Evolutionary conservation across 1,140 invertebrate species (phyloP).

Genomic region (Saxidomus purpurata): DNA sequence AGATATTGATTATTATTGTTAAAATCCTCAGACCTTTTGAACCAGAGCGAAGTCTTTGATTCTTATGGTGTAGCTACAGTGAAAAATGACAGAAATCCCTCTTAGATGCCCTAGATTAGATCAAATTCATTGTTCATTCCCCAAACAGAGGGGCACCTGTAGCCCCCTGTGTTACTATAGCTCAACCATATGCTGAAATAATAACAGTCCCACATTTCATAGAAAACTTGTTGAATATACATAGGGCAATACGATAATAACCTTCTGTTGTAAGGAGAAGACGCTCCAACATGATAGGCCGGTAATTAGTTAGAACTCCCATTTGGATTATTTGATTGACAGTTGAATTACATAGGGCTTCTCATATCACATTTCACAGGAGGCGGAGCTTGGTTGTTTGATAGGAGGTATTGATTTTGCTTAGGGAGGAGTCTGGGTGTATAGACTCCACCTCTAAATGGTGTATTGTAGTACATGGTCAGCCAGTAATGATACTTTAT

Average conservation of each 20-base stretch:
- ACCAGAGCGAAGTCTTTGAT: slow-evolving; percentile 21
- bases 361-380: slow-evolving; percentile 23
- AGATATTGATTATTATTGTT: not conserved
- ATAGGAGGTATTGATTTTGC: not conserved
- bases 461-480: slow-evolving; percentile 46
- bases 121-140: slow-evolving; percentile 23
- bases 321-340: slow-evolving; percentile 45
- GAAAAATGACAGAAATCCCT: slow-evolving; percentile 34
- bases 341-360: slow-evolving; percentile 28
- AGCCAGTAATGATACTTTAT: slow-evolving; percentile 58
- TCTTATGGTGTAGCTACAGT: slow-evolving; percentile 27
- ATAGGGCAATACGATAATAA: slow-evolving; percentile 5
- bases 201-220: slow-evolving; percentile 30
- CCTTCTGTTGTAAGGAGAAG: slow-evolving; percentile 22
- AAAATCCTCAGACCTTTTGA: slow-evolving; percentile 35
- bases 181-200: slow-evolving; percentile 39
- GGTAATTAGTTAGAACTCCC: slow-evolving; percentile 50
- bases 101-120: slow-evolving; percentile 42
- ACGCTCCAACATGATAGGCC: slow-evolving; percentile 47
- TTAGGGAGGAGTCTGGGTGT: not conserved
- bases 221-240: slow-evolving; percentile 50
- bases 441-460: slow-evolving; percentile 30
- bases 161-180: slow-evolving; percentile 32
- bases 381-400: slow-evolving; percentile 20
- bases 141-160: slow-evolving; percentile 40